Conservation (phyloP, 2,888 invertebrate genomes). For the Gnatocerus cornutus region DNA sequence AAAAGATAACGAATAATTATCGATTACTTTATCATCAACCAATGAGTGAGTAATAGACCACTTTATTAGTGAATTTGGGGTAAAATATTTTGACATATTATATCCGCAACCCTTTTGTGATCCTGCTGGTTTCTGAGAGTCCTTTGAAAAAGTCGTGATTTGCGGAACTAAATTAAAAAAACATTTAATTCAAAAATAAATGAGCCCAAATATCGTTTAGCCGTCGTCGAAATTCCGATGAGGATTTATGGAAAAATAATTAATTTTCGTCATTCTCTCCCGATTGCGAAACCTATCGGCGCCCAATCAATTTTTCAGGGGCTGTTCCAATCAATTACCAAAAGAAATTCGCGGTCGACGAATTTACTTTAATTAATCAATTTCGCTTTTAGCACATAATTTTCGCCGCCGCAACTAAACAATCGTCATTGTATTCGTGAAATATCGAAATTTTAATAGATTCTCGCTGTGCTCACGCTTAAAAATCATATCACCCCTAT, state of each 20-base stretch:
- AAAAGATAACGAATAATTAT: no score
- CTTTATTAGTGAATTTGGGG: no score
- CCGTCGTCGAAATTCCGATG: not conserved
- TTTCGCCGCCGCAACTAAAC: not conserved
- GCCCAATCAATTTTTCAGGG: conserved; percentile 31
- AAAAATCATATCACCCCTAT: conserved; percentile 1
- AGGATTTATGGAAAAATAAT: conserved; percentile 34
- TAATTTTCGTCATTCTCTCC: conserved; percentile 31
- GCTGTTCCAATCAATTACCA: conserved; percentile 26
- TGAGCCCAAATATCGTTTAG: no score
- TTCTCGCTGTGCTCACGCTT: not conserved
- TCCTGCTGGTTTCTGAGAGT: no score
- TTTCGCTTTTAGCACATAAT: conserved; percentile 24
- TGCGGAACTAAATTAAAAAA: no score
- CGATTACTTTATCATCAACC: no score
- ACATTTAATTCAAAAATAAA: no score
- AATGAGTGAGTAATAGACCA: no score
- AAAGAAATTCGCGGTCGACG: conserved; percentile 22
- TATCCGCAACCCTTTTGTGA: no score
- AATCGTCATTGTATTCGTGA: not conserved
- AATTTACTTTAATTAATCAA: conserved; percentile 34
- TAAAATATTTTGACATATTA: no score
- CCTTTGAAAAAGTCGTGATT: no score
- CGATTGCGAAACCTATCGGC: conserved; percentile 35
- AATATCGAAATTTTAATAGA: not conserved